A percentile compares a stretch with the other conserved stretches of the same genome.
Conservation (phyloP, 2,888 invertebrate genomes). For the Caenorhabditis becei region DNA sequence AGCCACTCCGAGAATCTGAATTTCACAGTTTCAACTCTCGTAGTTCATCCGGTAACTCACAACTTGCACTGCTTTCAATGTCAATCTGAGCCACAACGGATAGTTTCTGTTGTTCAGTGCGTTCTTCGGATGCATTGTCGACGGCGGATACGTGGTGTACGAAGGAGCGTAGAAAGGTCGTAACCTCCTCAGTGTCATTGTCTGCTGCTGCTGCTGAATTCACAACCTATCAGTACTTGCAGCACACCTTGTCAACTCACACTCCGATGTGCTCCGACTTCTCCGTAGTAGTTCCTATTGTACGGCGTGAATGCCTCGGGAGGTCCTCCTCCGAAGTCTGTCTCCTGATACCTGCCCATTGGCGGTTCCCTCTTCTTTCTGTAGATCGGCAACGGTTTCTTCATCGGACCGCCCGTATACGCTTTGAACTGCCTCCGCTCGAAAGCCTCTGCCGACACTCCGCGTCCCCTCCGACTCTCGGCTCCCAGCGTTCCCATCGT, state of each 20-base stretch:
- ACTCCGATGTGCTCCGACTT: conserved; percentile 27
- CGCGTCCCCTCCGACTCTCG: conserved; percentile 62
- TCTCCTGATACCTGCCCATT: conserved; percentile 66
- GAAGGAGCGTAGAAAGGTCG: conserved; percentile 76
- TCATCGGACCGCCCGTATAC: conserved; percentile 36
- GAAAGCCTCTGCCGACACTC: conserved; percentile 69
- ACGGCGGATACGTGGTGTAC: conserved; percentile 78
- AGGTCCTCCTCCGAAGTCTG: conserved; percentile 68
- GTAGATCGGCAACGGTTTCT: conserved; percentile 71
- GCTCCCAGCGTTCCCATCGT: conserved; percentile 56
- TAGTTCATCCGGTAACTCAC: conserved; percentile 56
- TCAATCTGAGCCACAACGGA: conserved; percentile 67
- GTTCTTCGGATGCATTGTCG: conserved; percentile 71
- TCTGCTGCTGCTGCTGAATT: conserved; percentile 51
- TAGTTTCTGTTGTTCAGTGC: conserved; percentile 56
- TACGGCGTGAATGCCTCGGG: conserved; percentile 38
- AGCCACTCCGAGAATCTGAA: conserved; percentile 75
- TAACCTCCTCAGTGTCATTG: conserved; percentile 64
- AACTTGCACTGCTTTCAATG: conserved; percentile 73
- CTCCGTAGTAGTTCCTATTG: conserved; percentile 57
- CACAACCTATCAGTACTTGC: neutral
- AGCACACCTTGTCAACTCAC: conserved; percentile 7
- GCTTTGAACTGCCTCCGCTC: conserved; percentile 59
- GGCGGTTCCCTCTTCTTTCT: conserved; percentile 70
- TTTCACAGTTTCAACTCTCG: neutral